Percentiles rank a stretch among this genome's conserved stretches.
Evolutionary conservation across 2,888 invertebrate species (phyloP).

Genomic region (Heteropelma amictum): DNA sequence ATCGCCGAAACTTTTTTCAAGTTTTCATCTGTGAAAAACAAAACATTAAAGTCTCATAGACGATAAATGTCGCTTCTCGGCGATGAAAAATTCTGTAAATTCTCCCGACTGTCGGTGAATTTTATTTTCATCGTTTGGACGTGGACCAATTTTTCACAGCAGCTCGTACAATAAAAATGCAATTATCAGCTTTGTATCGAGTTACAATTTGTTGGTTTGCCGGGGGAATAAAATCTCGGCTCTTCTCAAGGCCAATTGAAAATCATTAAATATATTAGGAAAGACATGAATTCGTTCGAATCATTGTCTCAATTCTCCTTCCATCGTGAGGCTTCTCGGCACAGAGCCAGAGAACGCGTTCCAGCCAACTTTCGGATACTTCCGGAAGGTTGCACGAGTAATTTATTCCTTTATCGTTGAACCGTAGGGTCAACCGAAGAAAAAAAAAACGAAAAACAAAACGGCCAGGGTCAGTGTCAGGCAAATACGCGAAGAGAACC

Average conservation of each 20-base stretch:
- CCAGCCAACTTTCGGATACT: conserved; percentile 63
- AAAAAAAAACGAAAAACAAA: too few relatives aligned
- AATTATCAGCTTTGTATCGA: too few relatives aligned
- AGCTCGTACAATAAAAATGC: too few relatives aligned
- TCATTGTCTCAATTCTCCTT: conserved; percentile 61
- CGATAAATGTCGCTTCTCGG: too few relatives aligned
- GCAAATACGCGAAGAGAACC: not conserved
- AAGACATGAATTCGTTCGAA: conserved; percentile 70
- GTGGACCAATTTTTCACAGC: too few relatives aligned
- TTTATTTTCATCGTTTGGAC: too few relatives aligned
- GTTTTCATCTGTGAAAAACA: not conserved
- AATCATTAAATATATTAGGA: conserved; percentile 68
- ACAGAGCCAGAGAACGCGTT: conserved; percentile 71
- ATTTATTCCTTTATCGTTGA: conserved; percentile 67
- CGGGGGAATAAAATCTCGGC: conserved; percentile 62
- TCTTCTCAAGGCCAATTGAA: conserved; percentile 64
- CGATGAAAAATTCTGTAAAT: too few relatives aligned
- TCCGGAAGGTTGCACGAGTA: conserved; percentile 61
- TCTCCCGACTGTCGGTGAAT: too few relatives aligned
- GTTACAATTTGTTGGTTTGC: too few relatives aligned
- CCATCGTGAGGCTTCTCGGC: conserved; percentile 60
- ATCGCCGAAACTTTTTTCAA: not conserved
- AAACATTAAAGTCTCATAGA: too few relatives aligned
- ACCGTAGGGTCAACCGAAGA: conserved; percentile 69
- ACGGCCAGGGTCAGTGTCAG: conserved; percentile 31